Evolutionary conservation across 2,888 invertebrate species (phyloP), one percentile per base, ranked within the genome.

Genomic region (Sceliomorpha sp.): DNA sequence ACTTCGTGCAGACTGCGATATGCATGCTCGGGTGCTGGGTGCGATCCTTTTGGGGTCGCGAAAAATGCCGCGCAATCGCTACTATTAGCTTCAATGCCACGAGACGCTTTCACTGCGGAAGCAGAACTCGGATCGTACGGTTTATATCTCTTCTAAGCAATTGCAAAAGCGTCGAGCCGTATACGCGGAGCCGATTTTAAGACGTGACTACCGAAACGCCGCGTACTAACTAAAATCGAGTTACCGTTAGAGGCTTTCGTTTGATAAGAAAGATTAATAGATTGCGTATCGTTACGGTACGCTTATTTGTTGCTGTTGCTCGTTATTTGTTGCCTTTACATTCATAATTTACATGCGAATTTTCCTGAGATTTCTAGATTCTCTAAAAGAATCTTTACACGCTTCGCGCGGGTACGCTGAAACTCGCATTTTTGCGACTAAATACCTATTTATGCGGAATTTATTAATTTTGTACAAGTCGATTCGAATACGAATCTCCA

Each of bases 1-100:
- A 83, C 84, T 83, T 84, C 80, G n/a, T n/a, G n/a, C n/a, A n/a
- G n/a, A n/a, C n/a, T n/a, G 78, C 55, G 62, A 70, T 73, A 70
- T 69, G 59, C 58, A 58, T 64, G 63, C 51, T 62, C 63, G 53
- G 48, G 67, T 59, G 70, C 29, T 72, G 78, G 75, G 75, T 71
- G 80, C 74, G 80, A 75, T 80, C 70, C 70, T 74, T 80, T 77
- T 74, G 70, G 78, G 83, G 82, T 83, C 78, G 77, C 71, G 74
- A 81, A 82, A 82, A 81, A 80, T 73, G 71, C 70, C 69, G 51
- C 73, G 55, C 76, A 72, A 69, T 75, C 74, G 80, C 64, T 72
- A 62, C 72, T 69, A 75, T 73, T 79, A 73, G 62, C 78, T 63
- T 71, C 80, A 81, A 77, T 82, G 81, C 81, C 78, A 76, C 74